These are phyloP conservation scores for Eupsilia transversa DNA, from an alignment of 2,888 invertebrate species.

Conservation along the genomic window DNA sequence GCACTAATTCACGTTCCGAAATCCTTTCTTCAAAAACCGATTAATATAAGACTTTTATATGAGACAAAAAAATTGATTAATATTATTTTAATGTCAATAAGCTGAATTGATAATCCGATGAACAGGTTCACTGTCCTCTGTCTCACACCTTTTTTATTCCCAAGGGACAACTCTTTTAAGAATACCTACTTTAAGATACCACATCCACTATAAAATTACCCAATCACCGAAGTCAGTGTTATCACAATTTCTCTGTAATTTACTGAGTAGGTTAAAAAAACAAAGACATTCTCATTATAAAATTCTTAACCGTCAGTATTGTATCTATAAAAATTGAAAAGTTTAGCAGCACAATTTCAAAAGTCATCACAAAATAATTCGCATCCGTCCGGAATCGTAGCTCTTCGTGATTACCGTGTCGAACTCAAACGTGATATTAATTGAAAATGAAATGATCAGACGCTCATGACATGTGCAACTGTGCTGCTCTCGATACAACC, in stretches of 20 bases:
- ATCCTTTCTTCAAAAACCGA: background rate
- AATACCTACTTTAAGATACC: background rate
- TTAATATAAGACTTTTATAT: background rate
- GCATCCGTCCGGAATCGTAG: conserved; percentile 18
- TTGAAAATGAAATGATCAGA: conserved; percentile 64
- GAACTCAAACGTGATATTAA: conserved; percentile 55
- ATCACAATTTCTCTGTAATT: background rate
- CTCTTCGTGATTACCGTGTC: conserved; percentile 23
- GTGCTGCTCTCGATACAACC: conserved; percentile 11
- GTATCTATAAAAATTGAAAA: background rate
- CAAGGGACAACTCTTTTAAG: background rate
- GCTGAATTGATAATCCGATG: background rate
- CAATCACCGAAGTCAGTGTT: background rate
- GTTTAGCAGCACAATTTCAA: background rate
- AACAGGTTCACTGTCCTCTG: background rate
- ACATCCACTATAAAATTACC: background rate
- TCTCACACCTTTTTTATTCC: background rate
- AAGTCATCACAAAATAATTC: conserved; percentile 31
- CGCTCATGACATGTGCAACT: conserved; percentile 47
- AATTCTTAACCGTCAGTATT: background rate
- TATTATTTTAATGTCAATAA: background rate
- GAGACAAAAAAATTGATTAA: background rate
- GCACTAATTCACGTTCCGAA: background rate
- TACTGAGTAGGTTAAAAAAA: background rate
- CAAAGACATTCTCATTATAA: background rate